A percentile compares a stretch with the other conserved stretches of the same genome.
Evolutionary conservation across 2,113 vertebrate species (phyloP).

Genomic region (Euleptes europaea): DNA sequence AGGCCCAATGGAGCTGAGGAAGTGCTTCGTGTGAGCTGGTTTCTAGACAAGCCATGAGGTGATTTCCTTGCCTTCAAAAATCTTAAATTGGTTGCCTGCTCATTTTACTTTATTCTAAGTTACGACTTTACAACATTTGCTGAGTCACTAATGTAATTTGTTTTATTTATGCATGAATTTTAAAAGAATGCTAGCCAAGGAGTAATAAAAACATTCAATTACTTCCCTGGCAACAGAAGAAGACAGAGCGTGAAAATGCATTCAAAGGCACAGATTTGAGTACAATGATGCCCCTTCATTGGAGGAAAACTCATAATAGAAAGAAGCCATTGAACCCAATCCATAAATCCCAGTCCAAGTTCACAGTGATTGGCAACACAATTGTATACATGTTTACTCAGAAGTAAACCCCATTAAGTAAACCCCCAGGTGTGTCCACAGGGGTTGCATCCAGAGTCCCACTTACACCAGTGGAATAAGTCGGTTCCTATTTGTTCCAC

Average conservation of each 20-base stretch:
- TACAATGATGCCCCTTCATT: too few species aligned
- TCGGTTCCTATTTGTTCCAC: neutral
- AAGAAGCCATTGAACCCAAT: too few species aligned
- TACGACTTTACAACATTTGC: neutral
- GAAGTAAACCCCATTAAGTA: too few species aligned
- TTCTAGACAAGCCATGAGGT: neutral
- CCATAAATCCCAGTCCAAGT: too few species aligned
- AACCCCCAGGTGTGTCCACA: too few species aligned
- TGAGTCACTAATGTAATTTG: neutral
- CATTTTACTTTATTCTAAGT: neutral
- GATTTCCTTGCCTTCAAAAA: neutral
- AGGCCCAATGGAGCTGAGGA: neutral
- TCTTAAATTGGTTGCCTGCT: neutral
- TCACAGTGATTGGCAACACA: too few species aligned
- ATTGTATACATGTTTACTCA: too few species aligned
- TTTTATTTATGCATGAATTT: neutral
- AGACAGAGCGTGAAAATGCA: neutral
- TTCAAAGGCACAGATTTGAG: neutral
- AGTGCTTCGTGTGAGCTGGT: neutral
- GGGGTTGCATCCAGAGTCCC: too few species aligned
- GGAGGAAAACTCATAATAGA: too few species aligned
- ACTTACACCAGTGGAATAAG: neutral
- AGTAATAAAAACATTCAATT: neutral
- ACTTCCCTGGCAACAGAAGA: neutral
- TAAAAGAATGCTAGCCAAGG: neutral